Evolutionary conservation across 2,797 vertebrate species (phyloP).

Genomic region (Brachymystax lenok): DNA sequence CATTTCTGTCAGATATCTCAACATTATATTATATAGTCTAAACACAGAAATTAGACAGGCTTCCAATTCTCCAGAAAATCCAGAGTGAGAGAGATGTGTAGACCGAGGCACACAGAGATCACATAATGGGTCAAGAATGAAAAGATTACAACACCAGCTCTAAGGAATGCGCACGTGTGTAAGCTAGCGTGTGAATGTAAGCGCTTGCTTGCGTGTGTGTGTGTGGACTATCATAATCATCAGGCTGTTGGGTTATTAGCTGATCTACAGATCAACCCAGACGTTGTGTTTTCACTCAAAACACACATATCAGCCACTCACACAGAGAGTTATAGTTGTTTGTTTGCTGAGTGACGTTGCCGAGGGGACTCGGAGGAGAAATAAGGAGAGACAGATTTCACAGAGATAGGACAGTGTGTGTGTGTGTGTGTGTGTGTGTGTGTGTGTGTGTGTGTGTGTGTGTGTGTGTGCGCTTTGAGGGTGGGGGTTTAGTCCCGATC

Average conservation of each 20-base stretch:
- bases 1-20: not conserved
- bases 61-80: not conserved
- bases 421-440: slow-evolving; percentile 20
- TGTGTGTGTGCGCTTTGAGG: slow-evolving; percentile 12
- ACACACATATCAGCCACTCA: slow-evolving; percentile 60
- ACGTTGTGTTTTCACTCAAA: slow-evolving; percentile 66
- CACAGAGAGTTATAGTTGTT: slow-evolving; percentile 35
- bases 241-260: slow-evolving; percentile 59
- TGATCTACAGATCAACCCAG: slow-evolving; percentile 66
- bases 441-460: slow-evolving; percentile 22
- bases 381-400: not conserved
- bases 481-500: slow-evolving; percentile 19
- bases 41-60: not conserved
- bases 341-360: slow-evolving; percentile 53
- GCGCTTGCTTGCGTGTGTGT: slow-evolving; percentile 18
- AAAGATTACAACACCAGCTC: not conserved
- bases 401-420: slow-evolving; percentile 31
- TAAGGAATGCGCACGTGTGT: slow-evolving; percentile 3
- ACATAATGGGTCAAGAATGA: not conserved
- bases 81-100: not conserved
- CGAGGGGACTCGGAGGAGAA: slow-evolving; percentile 22
- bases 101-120: not conserved
- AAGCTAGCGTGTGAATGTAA: not conserved
- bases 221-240: slow-evolving; percentile 46
- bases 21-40: not conserved